phyloP scores from a whole-genome alignment of 1,140 invertebrate species.

The Homarus americanus region DNA sequence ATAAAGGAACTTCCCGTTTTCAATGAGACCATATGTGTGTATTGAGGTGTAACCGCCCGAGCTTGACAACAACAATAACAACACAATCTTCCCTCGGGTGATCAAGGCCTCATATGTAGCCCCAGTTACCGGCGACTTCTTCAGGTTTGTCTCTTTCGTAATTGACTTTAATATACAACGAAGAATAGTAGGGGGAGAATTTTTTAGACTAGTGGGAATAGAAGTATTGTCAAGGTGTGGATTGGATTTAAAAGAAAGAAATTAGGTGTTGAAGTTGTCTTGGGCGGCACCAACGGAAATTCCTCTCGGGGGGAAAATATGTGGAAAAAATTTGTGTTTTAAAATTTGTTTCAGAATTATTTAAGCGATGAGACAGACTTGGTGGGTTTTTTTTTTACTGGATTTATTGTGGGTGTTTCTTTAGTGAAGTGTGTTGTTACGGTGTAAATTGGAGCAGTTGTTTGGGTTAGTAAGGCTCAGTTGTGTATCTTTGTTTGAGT shows the following conservation, averaged over 20 bases:
- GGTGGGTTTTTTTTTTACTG: no score
- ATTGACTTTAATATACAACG: background rate
- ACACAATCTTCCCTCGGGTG: background rate
- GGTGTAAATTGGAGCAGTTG: no score
- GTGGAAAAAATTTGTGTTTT: background rate
- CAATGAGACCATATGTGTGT: background rate
- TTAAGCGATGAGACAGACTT: no score
- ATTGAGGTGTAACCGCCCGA: background rate
- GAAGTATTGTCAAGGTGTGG: background rate
- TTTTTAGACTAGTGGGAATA: background rate
- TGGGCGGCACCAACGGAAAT: background rate
- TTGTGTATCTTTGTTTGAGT: no score
- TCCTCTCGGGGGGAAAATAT: background rate
- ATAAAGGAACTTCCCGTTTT: background rate
- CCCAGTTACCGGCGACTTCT: background rate
- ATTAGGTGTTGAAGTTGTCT: background rate
- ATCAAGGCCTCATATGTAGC: background rate
- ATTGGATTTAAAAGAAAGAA: background rate
- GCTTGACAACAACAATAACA: background rate
- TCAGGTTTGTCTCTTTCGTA: background rate
- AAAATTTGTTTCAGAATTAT: no score
- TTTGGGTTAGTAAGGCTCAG: no score
- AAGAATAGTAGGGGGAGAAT: background rate
- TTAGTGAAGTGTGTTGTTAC: no score
- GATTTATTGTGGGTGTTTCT: no score